Conservation (phyloP, 2,797 vertebrate species). For the Pseudomugil tenellus region DNA sequence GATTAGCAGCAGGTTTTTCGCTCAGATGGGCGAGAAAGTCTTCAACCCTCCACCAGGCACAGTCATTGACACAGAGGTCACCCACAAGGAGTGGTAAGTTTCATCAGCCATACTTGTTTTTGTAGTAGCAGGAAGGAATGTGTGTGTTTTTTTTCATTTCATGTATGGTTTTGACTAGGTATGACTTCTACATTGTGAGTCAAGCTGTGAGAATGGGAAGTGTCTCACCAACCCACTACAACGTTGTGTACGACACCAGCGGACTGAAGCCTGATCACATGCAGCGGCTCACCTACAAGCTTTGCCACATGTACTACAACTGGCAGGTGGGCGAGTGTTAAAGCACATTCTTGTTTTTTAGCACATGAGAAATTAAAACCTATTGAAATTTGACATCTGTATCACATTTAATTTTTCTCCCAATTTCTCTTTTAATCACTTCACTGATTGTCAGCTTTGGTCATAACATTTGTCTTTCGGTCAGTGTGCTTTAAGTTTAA, state of each 20-base stretch:
- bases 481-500: background rate
- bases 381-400: background rate
- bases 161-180: slow-evolving; percentile 79
- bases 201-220: slow-evolving; percentile 88
- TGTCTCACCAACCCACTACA: slow-evolving; percentile 93
- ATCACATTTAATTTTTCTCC: background rate
- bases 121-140: background rate
- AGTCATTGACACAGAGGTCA: slow-evolving; percentile 89
- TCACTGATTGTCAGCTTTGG: no score
- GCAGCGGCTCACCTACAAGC: slow-evolving; percentile 95
- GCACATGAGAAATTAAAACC: background rate
- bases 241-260: slow-evolving; percentile 92
- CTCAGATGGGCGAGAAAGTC: slow-evolving; percentile 73
- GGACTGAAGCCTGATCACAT: slow-evolving; percentile 94
- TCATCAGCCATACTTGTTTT: no score
- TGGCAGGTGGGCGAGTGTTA: slow-evolving; percentile 88
- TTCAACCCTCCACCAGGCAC: slow-evolving; percentile 93
- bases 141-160: no score
- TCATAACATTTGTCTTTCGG: background rate
- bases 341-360: background rate
- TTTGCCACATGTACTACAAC: slow-evolving; percentile 97
- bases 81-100: slow-evolving; percentile 91
- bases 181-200: slow-evolving; percentile 95
- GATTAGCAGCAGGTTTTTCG: slow-evolving; percentile 88
- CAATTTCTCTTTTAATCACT: background rate